Base-by-base conservation (phyloP, 2,888 invertebrate species). In the Flabesymbios commensalis region DNA sequence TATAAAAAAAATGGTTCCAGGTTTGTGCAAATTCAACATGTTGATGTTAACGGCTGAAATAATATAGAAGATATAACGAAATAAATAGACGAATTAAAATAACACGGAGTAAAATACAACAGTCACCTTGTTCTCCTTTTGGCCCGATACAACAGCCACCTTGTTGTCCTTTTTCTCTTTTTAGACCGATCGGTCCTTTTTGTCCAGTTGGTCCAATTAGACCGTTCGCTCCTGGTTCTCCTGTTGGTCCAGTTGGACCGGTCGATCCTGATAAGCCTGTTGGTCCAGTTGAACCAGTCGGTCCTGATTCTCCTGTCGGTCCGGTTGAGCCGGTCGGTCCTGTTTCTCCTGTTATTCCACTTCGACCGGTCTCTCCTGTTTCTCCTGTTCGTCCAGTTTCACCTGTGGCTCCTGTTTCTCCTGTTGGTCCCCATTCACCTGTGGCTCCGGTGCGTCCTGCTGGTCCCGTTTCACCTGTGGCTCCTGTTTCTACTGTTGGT, bases 151-250 rank as follows among this genome's bases (percentile, higher is more conserved):
- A n/a, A n/a, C n/a, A n/a, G n/a, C n/a, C n/a, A n/a, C n/a, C 65
- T 33, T 26, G 14, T 33, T 48, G 48, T 49, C 71, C 71, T 24
- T 52, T 19, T 5, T 36, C 29, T 3, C 68, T 65, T 49, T 42
- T 3, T 14, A 57, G 26, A 22, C 68, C 68, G 33, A 10, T 7
- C 24, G 52, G 47, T 26, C 68, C 68, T 36, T 33, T 31, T 33
- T 45, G 36, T 14, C 68, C 65, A 32, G 36, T n/a, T 2, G 32
- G 39, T 32, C 61, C 61, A 36, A 33, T 57, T n/a, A 22, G 24
- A 22, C 57, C 63, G 24, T 31, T 29, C 28, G 55, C 43, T 36
- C 63, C 63, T n/a, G 17, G 48, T 22, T n/a, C 36, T 28, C 63
- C 59, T 47, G 56, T 39, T 29, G 51, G 36, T 17, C 63, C 63